Evolutionary conservation across 30 jellyfish, hydroid and myxozoan species (phyloP), one percentile per base, ranked within the genome.

Genomic region (Rhopilema esculentum): DNA sequence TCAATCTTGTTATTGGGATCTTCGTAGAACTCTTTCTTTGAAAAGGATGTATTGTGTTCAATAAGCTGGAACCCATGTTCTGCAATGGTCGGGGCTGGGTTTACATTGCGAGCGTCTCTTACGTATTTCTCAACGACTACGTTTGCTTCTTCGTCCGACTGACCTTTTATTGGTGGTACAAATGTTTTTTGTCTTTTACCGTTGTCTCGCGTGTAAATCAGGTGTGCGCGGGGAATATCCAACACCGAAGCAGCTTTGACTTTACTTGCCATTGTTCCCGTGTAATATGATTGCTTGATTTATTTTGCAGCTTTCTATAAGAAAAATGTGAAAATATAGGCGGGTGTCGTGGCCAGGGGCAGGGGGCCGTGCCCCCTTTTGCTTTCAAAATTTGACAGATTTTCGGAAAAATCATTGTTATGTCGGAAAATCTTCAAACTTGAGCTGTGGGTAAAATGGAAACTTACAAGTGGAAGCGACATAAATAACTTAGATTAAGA

Each of bases 41-140:
- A 12, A 17, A 85, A 83, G 32, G 73, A 28, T 8, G 88, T 85
- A 0, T 61, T 74, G 64, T 72, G 93, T 32, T 74, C 48, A 17
- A 85, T 72, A 21, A 85, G 93, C 51, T 85, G 83, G 65, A 85
- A 85, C 4, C 91, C 91, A 50, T 81, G 82, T 17, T 66, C 83
- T 4, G 26, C 63, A 4, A 81, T 21, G 1, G 65, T 81, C 66
- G 91, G 91, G 32, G 61, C 19, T 15, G 91, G 91, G 32, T 32
- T 33, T 12, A 69, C 81, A 12, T 23, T 69, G 27, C 91, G 52
- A 22, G 83, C 91, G 49, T 81, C 91, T 67, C 76, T 81, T 61
- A 81, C 75, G 52, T 62, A 49, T 49, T 81, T 52, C 52, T 81
- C 76, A 22, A 67, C 63, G 8, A 49, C 91, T 20, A 81, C 91